These are phyloP conservation scores for Phaonia tiefii DNA, from an alignment of 2,888 invertebrate species.

Conservation along the genomic window DNA sequence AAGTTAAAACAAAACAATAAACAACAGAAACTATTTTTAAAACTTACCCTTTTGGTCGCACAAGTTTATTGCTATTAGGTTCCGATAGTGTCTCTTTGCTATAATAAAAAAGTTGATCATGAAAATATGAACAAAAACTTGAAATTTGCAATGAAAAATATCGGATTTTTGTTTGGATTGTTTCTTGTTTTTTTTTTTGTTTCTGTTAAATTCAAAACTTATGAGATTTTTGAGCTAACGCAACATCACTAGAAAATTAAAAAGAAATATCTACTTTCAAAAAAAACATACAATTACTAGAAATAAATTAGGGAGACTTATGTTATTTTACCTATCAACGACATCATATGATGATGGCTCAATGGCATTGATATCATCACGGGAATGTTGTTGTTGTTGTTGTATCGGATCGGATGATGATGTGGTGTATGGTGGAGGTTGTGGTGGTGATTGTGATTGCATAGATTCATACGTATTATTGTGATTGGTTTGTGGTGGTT, in stretches of 20 bases:
- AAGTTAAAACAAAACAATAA: slow-evolving; percentile 17
- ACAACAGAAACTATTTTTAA: slow-evolving; percentile 15
- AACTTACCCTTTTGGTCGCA: slow-evolving; percentile 60
- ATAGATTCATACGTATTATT: slow-evolving; percentile 68
- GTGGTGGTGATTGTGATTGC: slow-evolving; percentile 70
- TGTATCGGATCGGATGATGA: slow-evolving; percentile 72
- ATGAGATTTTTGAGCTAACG: slow-evolving; percentile 3
- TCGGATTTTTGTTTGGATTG: too few relatives aligned
- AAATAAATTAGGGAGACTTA: slow-evolving; percentile 29
- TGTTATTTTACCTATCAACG: slow-evolving; percentile 76
- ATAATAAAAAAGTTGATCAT: slow-evolving; percentile 63
- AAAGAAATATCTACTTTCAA: slow-evolving; percentile 7
- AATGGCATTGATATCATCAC: slow-evolving; percentile 74
- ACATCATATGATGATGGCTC: slow-evolving; percentile 75
- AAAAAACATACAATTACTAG: slow-evolving; percentile 24
- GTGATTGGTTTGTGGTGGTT: slow-evolving; percentile 70
- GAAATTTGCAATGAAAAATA: slow-evolving; percentile 9
- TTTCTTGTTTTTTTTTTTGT: neutral
- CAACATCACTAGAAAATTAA: too few relatives aligned
- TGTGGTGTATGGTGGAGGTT: slow-evolving; percentile 70
- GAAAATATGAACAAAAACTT: slow-evolving; percentile 63
- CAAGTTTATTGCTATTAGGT: slow-evolving; percentile 49
- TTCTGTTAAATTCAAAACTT: neutral
- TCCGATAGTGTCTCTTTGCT: slow-evolving; percentile 63
- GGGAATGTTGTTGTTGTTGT: slow-evolving; percentile 71